Conservation (phyloP, 2,888 invertebrate species). For the Pyrrhosoma nymphula region DNA sequence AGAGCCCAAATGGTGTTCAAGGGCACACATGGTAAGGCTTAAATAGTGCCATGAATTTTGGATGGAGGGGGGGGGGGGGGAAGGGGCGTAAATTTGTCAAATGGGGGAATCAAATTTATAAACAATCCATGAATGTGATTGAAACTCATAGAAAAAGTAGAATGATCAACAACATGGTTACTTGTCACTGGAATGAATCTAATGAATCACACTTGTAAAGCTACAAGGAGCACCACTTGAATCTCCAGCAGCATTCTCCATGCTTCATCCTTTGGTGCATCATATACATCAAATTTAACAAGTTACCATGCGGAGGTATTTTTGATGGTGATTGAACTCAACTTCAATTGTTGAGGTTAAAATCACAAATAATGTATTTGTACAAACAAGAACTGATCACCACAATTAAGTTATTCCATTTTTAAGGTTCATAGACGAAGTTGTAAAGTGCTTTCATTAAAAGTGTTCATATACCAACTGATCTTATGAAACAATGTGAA, state of each 20-base stretch:
- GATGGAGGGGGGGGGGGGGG: neutral
- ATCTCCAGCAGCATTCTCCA: neutral
- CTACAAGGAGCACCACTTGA: neutral
- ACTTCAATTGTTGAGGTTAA: neutral
- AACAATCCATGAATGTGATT: neutral
- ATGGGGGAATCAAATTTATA: neutral
- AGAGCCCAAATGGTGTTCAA: neutral
- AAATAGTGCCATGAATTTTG: neutral
- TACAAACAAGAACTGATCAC: constrained; percentile 14
- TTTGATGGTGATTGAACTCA: constrained; percentile 19
- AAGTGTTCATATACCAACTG: neutral
- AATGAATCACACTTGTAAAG: neutral
- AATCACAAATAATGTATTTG: neutral
- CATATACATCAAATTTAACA: neutral
- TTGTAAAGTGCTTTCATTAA: neutral
- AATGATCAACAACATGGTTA: neutral
- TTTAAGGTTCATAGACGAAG: neutral
- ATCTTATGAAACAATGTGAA: neutral
- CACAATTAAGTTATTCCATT: neutral
- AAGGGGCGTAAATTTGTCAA: neutral
- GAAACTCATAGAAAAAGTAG: neutral
- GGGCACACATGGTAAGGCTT: neutral
- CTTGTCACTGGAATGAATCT: neutral
- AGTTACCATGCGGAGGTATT: constrained; percentile 10
- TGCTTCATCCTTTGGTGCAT: neutral